Evolutionary conservation across 2,888 invertebrate genomes (phyloP).

Genomic region (Mylabris sibirica): DNA sequence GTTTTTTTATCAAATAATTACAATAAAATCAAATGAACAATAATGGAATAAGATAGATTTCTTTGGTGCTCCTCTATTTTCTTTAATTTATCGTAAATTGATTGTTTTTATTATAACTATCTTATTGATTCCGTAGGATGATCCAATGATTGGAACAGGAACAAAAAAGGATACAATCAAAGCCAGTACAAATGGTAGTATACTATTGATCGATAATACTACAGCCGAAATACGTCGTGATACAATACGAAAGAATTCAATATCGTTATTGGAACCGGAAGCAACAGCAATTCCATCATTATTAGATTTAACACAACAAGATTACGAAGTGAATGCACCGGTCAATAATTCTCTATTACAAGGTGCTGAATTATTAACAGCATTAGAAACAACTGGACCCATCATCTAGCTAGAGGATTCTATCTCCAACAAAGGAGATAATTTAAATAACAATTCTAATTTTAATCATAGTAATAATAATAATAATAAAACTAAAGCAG

Average conservation of each 20-base stretch:
- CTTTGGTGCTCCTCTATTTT: neutral
- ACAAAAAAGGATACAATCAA: constrained; percentile 33
- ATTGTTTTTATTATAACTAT: constrained; percentile 2
- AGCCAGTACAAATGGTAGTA: constrained; percentile 24
- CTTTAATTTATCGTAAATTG: neutral
- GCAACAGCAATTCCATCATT: constrained; percentile 59
- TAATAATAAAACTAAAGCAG: constrained; percentile 31
- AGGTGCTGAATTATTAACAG: constrained; percentile 63
- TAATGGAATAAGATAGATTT: neutral
- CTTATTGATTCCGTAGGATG: constrained; percentile 32
- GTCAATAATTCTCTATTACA: constrained; percentile 60
- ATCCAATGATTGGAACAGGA: constrained; percentile 31
- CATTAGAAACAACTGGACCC: constrained; percentile 57
- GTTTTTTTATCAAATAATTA: neutral
- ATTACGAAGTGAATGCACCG: constrained; percentile 66
- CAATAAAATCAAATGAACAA: neutral
- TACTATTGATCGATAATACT: constrained; percentile 18
- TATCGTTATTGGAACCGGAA: constrained; percentile 60
- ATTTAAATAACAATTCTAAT: neutral
- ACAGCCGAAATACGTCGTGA: constrained; percentile 32
- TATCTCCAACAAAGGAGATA: neutral
- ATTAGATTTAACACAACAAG: constrained; percentile 63
- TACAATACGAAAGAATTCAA: constrained; percentile 55
- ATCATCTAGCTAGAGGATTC: constrained; percentile 55
- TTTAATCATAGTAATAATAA: neutral